These are phyloP conservation scores for Dastarcus helophoroides DNA, from an alignment of 2,888 invertebrate species.

Conservation along the genomic window DNA sequence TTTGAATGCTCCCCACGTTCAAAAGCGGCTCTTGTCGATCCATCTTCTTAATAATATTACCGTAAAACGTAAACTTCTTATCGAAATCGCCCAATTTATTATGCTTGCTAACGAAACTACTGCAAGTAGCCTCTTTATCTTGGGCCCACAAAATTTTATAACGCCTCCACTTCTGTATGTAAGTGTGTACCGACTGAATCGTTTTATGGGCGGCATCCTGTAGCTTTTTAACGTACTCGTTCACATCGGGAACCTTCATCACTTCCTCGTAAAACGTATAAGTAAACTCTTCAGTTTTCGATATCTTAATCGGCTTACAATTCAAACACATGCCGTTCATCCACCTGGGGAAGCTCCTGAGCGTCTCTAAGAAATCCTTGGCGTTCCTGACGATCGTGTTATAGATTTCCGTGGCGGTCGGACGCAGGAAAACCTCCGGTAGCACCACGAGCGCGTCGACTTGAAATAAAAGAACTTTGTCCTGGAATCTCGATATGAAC, in stretches of 20 bases:
- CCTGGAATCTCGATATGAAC: conserved; percentile 45
- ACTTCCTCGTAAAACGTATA: conserved; percentile 77
- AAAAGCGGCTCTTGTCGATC: conserved; percentile 43
- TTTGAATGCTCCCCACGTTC: conserved; percentile 57
- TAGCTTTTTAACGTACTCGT: conserved; percentile 51
- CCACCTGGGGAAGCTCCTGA: conserved; percentile 74
- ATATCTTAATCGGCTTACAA: conserved; percentile 51
- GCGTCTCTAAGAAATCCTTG: conserved; percentile 63
- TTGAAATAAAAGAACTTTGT: conserved; percentile 45
- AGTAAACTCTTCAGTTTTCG: conserved; percentile 44
- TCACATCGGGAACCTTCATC: conserved; percentile 56
- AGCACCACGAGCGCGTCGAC: conserved; percentile 63
- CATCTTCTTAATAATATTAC: conserved; percentile 50
- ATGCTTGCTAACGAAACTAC: conserved; percentile 61
- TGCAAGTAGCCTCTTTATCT: conserved; percentile 62
- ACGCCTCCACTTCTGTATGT: conserved; percentile 55
- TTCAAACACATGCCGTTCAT: conserved; percentile 69
- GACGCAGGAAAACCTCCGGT: conserved; percentile 66
- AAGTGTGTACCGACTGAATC: conserved; percentile 52
- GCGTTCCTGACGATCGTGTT: conserved; percentile 63
- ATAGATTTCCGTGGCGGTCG: conserved; percentile 65
- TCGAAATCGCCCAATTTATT: conserved; percentile 59
- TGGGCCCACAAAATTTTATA: conserved; percentile 66
- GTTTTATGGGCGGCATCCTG: conserved; percentile 56
- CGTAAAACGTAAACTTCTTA: conserved; percentile 76